These are phyloP conservation scores for Stigmatopora argus DNA, from an alignment of 2,113 vertebrate species.

Conservation along the genomic window DNA sequence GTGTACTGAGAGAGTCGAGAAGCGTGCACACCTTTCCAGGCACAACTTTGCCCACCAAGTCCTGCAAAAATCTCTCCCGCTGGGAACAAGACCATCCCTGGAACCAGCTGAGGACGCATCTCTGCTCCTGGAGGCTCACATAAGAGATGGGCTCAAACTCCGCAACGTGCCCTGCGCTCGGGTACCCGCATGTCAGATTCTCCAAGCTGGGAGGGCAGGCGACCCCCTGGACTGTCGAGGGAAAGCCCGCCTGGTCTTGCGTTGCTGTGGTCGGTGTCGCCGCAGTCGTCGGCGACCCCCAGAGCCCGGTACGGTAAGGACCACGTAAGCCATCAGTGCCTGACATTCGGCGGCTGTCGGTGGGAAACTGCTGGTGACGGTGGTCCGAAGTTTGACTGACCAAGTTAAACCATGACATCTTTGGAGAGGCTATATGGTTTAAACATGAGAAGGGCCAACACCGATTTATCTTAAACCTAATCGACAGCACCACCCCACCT, in stretches of 20 bases:
- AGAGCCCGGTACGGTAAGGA: slow-evolving; percentile 13
- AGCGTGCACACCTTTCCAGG: slow-evolving; percentile 82
- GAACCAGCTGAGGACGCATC: slow-evolving; percentile 85
- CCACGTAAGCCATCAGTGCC: slow-evolving; percentile 13
- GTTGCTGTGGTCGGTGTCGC: neutral
- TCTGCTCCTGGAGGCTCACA: slow-evolving; percentile 80
- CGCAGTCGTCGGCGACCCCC: slow-evolving; percentile 5
- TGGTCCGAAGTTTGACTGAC: slow-evolving; percentile 34
- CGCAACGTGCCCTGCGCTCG: slow-evolving; percentile 15
- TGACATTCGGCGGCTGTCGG: slow-evolving; percentile 21
- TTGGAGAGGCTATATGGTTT: slow-evolving; percentile 15
- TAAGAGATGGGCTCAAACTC: slow-evolving; percentile 70
- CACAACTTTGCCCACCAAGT: slow-evolving; percentile 81
- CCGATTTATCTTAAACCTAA: neutral
- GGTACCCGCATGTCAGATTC: slow-evolving; percentile 52
- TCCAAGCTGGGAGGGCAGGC: slow-evolving; percentile 53
- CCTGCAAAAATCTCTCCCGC: slow-evolving; percentile 77
- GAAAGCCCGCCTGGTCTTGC: slow-evolving; percentile 47
- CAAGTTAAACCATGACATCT: slow-evolving; percentile 67
- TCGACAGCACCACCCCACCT: neutral
- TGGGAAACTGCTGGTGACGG: slow-evolving; percentile 17
- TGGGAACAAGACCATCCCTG: slow-evolving; percentile 72
- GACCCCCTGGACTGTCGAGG: slow-evolving; percentile 35
- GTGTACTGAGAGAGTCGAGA: slow-evolving; percentile 75
- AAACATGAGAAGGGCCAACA: neutral